Evolutionary conservation across 2,113 vertebrate species (phyloP).

Genomic region (Syngnathus scovelli): DNA sequence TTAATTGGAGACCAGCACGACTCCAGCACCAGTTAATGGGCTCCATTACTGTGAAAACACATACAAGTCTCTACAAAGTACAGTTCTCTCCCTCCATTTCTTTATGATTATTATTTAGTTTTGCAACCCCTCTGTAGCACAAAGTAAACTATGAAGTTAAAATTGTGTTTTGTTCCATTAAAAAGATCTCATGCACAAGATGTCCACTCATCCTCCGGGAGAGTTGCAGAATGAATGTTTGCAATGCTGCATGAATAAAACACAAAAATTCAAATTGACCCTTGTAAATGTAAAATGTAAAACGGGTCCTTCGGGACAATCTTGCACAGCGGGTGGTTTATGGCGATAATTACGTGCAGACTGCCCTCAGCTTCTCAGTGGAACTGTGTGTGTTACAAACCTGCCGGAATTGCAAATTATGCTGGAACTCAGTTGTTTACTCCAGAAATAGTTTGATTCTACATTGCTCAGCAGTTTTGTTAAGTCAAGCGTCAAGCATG

Average conservation of each 20-base stretch:
- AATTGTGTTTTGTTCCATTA: neutral
- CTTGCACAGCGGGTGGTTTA: slow-evolving; percentile 28
- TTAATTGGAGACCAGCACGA: slow-evolving; percentile 22
- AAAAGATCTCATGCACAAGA: slow-evolving; percentile 2
- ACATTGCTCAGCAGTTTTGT: neutral
- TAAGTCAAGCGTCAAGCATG: neutral
- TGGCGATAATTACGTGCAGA: slow-evolving; percentile 21
- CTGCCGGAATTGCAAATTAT: slow-evolving; percentile 3
- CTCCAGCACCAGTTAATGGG: slow-evolving; percentile 28
- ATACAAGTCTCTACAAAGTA: slow-evolving; percentile 4
- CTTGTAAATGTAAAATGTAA: slow-evolving; percentile 23
- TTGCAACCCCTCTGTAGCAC: neutral
- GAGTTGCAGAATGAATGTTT: slow-evolving; percentile 5
- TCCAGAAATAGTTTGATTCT: neutral
- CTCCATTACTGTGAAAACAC: slow-evolving; percentile 34
- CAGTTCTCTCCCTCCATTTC: neutral
- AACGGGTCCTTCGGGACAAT: slow-evolving; percentile 23
- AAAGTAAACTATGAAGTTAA: neutral
- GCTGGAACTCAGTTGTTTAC: neutral
- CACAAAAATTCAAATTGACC: slow-evolving; percentile 25
- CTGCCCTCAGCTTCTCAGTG: slow-evolving; percentile 9
- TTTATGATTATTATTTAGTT: neutral
- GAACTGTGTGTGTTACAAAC: slow-evolving; percentile 20
- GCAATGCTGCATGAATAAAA: slow-evolving; percentile 6
- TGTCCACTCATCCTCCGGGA: neutral